Conservation (phyloP, 1,140 invertebrate species). For the Drosophila ercepeae region DNA sequence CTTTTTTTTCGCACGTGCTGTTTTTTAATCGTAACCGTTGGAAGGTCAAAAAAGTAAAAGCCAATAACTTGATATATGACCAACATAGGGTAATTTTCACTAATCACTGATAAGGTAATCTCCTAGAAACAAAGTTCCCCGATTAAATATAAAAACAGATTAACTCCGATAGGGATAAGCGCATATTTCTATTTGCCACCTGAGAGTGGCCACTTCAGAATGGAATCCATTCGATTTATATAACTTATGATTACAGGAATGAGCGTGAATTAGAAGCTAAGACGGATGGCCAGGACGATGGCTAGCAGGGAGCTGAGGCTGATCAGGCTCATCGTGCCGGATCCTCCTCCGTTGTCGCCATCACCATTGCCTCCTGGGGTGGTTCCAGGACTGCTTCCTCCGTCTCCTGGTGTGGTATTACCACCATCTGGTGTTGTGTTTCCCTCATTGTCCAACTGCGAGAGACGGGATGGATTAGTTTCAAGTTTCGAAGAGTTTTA, state of each 20-base stretch:
- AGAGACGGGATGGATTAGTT: background rate
- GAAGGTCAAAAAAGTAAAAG: conserved; percentile 14
- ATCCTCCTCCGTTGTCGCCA: conserved; percentile 31
- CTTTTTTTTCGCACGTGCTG: background rate
- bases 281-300: conserved; percentile 40
- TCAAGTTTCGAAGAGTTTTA: background rate
- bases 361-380: background rate
- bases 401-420: background rate
- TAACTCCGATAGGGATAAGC: conserved; percentile 38
- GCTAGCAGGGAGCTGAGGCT: conserved; percentile 50
- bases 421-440: background rate
- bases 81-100: conserved; percentile 34
- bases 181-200: conserved; percentile 59
- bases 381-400: background rate
- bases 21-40: background rate
- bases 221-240: conserved; percentile 58
- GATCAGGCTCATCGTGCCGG: conserved; percentile 43
- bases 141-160: conserved; percentile 26
- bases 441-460: conserved; percentile 60
- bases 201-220: conserved; percentile 18
- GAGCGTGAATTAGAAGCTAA: conserved; percentile 32
- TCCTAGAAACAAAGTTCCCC: conserved; percentile 26
- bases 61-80: conserved; percentile 31
- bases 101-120: conserved; percentile 41
- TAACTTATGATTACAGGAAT: conserved; percentile 42